phyloP scores from a whole-genome alignment of 2,797 vertebrate genomes.

The Parotocinclus haroldoi region DNA sequence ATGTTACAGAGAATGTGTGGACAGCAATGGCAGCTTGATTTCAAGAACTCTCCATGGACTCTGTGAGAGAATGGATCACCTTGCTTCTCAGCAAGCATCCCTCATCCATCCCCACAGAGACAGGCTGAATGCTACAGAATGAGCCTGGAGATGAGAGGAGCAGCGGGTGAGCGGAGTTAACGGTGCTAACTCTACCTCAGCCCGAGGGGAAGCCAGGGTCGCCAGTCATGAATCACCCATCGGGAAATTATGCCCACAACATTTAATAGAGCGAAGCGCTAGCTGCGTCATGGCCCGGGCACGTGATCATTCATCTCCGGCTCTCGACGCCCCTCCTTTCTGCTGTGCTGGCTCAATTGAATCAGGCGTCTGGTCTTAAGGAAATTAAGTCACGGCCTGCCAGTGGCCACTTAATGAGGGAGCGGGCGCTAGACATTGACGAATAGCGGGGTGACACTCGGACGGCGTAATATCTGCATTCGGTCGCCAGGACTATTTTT shows the following conservation, averaged over 20 bases:
- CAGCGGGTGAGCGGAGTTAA: constrained; percentile 40
- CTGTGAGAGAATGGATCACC: constrained; percentile 46
- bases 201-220: constrained; percentile 26
- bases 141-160: constrained; percentile 44
- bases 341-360: constrained; percentile 86
- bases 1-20: not conserved
- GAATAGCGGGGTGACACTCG: constrained; percentile 84
- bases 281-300: constrained; percentile 62
- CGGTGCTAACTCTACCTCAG: constrained; percentile 37
- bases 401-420: constrained; percentile 94
- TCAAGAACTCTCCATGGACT: constrained; percentile 23
- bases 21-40: constrained; percentile 15
- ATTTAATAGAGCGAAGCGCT: constrained; percentile 80
- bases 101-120: constrained; percentile 46
- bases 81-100: constrained; percentile 32
- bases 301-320: constrained; percentile 78
- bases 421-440: constrained; percentile 86
- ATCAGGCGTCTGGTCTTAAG: constrained; percentile 99
- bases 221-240: constrained; percentile 73
- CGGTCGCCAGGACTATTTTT: constrained; percentile 86
- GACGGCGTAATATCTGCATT: constrained; percentile 89
- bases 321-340: constrained; percentile 58
- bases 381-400: constrained; percentile 95
- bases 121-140: constrained; percentile 41
- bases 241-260: constrained; percentile 73